Evolutionary conservation across 2,888 invertebrate species (phyloP).

Genomic region (Chirona hameri): DNA sequence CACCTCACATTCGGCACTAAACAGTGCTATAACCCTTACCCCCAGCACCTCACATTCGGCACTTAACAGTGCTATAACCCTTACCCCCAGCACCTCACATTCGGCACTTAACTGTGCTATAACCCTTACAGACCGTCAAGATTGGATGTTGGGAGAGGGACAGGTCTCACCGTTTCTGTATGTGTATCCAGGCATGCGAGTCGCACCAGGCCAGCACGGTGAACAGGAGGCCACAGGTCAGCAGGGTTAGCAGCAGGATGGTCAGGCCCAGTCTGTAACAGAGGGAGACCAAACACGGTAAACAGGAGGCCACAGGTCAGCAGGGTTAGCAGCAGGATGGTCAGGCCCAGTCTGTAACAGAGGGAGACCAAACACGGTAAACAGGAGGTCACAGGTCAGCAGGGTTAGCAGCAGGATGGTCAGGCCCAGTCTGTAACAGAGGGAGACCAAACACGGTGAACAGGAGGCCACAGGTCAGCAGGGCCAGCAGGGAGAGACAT

Average conservation of each 20-base stretch:
- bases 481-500: background rate
- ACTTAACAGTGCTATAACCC: no score
- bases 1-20: no score
- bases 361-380: background rate
- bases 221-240: slow-evolving; percentile 81
- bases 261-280: slow-evolving; percentile 59
- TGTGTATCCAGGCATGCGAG: slow-evolving; percentile 93
- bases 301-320: background rate
- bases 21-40: no score
- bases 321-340: background rate
- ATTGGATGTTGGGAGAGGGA: no score
- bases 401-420: background rate
- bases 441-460: background rate
- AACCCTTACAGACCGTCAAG: no score
- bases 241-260: slow-evolving; percentile 79
- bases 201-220: slow-evolving; percentile 91
- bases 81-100: no score
- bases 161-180: slow-evolving; percentile 46
- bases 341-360: background rate
- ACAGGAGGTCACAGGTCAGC: slow-evolving; percentile 60
- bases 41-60: no score
- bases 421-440: background rate
- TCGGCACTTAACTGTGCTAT: no score
- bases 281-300: background rate
- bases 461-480: background rate